A percentile compares a stretch with the other conserved stretches of the same genome.
These are phyloP conservation scores for Zaprionus camerounensis DNA, from an alignment of 1,140 invertebrate genomes.

Conservation along the genomic window DNA sequence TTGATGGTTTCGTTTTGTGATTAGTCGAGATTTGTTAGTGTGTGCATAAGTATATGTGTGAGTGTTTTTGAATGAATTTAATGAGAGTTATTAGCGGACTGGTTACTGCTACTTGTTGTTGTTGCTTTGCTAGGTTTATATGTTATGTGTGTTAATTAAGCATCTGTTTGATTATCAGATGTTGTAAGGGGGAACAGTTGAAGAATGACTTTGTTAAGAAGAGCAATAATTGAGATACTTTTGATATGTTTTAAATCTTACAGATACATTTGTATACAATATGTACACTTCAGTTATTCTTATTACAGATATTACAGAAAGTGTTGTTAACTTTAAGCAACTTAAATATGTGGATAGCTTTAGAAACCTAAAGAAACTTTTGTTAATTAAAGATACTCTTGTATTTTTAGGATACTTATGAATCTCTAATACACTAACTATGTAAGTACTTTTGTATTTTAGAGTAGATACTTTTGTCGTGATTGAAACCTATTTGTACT, in stretches of 20 bases:
- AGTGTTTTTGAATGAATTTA: slow-evolving; percentile 59
- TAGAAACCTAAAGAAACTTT: no score
- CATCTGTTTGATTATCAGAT: slow-evolving; percentile 26
- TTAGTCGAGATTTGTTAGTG: slow-evolving; percentile 48
- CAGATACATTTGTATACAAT: neutral
- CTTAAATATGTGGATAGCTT: no score
- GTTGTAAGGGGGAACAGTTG: neutral
- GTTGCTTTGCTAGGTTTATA: slow-evolving; percentile 6
- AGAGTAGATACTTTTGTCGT: no score
- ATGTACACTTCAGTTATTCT: no score
- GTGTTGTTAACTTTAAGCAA: no score
- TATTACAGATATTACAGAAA: no score
- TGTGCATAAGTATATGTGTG: neutral
- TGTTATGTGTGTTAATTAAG: slow-evolving; percentile 33
- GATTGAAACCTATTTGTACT: no score
- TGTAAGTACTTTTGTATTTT: no score
- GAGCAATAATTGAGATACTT: neutral
- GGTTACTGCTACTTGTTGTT: slow-evolving; percentile 31
- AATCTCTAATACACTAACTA: no score
- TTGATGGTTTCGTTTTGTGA: slow-evolving; percentile 71
- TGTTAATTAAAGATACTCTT: no score
- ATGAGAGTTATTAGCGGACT: slow-evolving; percentile 73
- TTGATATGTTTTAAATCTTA: no score
- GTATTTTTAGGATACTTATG: no score
- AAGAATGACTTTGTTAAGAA: neutral